These are phyloP conservation scores for Fragum fragum DNA, from an alignment of 2,888 invertebrate species.

Conservation along the genomic window DNA sequence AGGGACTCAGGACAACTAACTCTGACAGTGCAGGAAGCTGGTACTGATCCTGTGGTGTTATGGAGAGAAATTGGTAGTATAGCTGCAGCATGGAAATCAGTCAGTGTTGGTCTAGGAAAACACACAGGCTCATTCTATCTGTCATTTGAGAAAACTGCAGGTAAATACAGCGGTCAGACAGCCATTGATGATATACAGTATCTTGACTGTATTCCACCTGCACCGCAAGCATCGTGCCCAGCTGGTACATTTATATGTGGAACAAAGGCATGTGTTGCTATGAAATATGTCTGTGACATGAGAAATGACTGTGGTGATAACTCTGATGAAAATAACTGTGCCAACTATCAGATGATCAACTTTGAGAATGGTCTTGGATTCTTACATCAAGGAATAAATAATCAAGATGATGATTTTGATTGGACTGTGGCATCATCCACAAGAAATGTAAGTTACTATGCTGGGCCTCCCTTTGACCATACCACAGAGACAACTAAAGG, in stretches of 20 bases:
- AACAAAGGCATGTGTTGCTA: constrained; percentile 79
- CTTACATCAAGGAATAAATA: constrained; percentile 72
- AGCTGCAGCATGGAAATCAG: constrained; percentile 70
- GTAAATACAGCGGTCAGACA: constrained; percentile 77
- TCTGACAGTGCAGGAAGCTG: constrained; percentile 67
- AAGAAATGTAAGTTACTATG: constrained; percentile 57
- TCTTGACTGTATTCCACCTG: constrained; percentile 73
- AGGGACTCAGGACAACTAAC: constrained; percentile 67
- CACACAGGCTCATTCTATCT: constrained; percentile 72
- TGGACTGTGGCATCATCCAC: constrained; percentile 70
- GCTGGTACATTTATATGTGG: constrained; percentile 74
- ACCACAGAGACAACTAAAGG: constrained; percentile 75
- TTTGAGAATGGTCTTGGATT: constrained; percentile 77
- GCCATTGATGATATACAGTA: constrained; percentile 83
- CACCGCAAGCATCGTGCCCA: constrained; percentile 59
- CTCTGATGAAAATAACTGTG: constrained; percentile 78
- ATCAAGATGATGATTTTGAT: constrained; percentile 79
- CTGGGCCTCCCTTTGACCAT: constrained; percentile 81
- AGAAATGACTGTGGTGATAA: constrained; percentile 81
- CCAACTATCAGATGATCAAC: constrained; percentile 70
- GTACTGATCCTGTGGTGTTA: constrained; percentile 55
- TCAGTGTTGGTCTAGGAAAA: constrained; percentile 79
- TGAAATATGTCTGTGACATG: constrained; percentile 74
- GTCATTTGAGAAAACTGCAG: constrained; percentile 65
- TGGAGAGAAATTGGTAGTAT: constrained; percentile 60